These are phyloP conservation scores for Atherix ibis DNA, from an alignment of 2,888 invertebrate genomes.

Conservation along the genomic window DNA sequence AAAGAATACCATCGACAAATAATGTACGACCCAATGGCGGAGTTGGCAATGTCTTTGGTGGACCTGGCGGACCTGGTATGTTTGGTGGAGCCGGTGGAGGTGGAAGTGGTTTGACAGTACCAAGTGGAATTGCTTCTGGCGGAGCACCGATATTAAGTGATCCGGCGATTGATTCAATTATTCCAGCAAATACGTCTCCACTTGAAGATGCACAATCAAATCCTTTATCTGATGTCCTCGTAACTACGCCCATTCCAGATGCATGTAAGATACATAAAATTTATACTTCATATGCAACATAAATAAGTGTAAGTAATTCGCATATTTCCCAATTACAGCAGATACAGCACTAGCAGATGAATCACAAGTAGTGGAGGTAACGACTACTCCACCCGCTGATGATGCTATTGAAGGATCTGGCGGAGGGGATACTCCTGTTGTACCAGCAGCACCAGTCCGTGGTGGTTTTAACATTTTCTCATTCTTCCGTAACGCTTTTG, in stretches of 20 bases:
- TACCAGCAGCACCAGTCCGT: conserved; percentile 15
- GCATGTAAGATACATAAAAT: too few species aligned
- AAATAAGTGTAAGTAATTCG: too few species aligned
- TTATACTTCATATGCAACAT: too few species aligned
- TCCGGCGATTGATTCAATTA: too few species aligned
- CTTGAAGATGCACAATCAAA: conserved; percentile 1
- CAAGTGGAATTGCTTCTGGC: too few species aligned
- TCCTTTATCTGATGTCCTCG: conserved; percentile 2
- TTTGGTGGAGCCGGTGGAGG: conserved; percentile 6
- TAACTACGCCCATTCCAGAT: too few species aligned
- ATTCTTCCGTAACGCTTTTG: conserved; percentile 23
- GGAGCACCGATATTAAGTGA: too few species aligned
- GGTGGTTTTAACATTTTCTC: conserved; percentile 28
- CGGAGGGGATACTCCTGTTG: conserved; percentile 24
- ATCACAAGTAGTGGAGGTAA: too few species aligned
- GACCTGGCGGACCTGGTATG: conserved; percentile 6
- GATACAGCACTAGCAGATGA: conserved; percentile 3
- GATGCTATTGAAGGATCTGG: conserved; percentile 38
- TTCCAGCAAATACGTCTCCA: too few species aligned
- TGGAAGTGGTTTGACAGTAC: too few species aligned
- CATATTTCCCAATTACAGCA: neutral
- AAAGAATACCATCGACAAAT: conserved; percentile 12
- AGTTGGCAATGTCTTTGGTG: conserved; percentile 2
- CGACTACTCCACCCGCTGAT: too few species aligned
- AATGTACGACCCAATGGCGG: conserved; percentile 6